These are phyloP conservation scores for Thaumatotibia leucotreta DNA, from an alignment of 1,140 invertebrate species.

Conservation along the genomic window DNA sequence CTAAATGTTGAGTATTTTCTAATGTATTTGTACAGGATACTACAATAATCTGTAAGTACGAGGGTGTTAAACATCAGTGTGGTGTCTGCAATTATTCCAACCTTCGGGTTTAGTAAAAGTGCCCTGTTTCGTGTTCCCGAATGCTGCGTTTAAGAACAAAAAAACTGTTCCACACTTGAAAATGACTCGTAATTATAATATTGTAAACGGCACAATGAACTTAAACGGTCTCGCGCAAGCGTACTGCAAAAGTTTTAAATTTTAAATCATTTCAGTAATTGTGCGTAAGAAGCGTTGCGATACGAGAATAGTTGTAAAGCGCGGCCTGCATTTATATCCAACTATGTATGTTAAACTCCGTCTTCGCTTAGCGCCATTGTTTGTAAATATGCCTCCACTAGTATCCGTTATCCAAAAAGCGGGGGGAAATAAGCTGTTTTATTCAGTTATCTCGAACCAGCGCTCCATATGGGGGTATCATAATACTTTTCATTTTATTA, in stretches of 20 bases:
- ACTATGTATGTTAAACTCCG: conserved; percentile 27
- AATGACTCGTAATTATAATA: conserved; percentile 2
- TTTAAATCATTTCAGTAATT: neutral
- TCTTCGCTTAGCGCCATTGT: neutral
- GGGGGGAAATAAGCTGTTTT: conserved; percentile 53
- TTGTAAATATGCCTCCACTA: neutral
- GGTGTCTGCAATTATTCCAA: neutral
- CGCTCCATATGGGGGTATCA: conserved; percentile 54
- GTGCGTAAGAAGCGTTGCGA: neutral
- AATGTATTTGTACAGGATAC: too few species aligned
- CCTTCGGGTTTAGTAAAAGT: neutral
- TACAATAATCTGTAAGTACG: too few species aligned
- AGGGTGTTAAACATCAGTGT: neutral
- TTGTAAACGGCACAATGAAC: neutral
- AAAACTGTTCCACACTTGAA: neutral
- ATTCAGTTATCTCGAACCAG: conserved; percentile 56
- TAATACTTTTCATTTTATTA: conserved; percentile 67
- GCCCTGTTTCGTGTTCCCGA: neutral
- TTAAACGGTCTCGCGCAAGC: neutral
- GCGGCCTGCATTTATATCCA: conserved; percentile 22
- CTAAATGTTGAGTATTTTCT: too few species aligned
- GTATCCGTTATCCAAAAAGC: conserved; percentile 29
- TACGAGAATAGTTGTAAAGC: conserved; percentile 10
- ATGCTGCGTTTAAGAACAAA: neutral
- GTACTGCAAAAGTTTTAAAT: neutral